Conservation (phyloP, 2,797 vertebrate species). For the Thamnophis elegans region DNA sequence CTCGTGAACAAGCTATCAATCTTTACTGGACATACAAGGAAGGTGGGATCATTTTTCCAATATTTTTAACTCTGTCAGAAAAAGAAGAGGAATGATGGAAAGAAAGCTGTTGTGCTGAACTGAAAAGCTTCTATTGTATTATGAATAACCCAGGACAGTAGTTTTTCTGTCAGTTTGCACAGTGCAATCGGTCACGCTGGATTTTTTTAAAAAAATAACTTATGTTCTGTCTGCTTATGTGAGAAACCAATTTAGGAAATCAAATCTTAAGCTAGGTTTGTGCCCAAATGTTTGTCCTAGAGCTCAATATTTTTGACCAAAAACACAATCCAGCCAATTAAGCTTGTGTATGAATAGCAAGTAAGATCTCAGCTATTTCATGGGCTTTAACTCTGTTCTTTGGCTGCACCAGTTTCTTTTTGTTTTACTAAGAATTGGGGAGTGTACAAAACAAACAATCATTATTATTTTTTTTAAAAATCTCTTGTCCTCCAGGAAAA, state of each 20-base stretch:
- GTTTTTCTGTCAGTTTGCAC: background rate
- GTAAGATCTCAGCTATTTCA: background rate
- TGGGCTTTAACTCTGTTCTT: background rate
- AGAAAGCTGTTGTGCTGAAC: conserved; percentile 23
- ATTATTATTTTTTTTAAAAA: background rate
- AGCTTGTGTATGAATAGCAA: background rate
- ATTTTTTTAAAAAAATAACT: background rate
- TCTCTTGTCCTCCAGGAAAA: background rate
- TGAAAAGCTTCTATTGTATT: conserved; percentile 11
- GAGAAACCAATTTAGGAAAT: background rate
- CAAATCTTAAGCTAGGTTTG: background rate
- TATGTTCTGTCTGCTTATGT: background rate
- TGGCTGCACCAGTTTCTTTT: background rate
- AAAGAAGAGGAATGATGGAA: conserved; percentile 17
- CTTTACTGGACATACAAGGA: conserved; percentile 25
- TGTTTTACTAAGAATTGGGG: background rate
- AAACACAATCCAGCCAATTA: background rate
- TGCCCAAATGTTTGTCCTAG: background rate
- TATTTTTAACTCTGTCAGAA: conserved; percentile 11
- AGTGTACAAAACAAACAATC: background rate
- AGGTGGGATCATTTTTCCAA: conserved; percentile 21
- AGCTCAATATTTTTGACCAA: background rate
- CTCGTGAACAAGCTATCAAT: conserved; percentile 33
- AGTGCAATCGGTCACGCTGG: background rate
- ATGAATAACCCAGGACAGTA: conserved; percentile 16